phyloP scores from a whole-genome alignment of 2,113 vertebrate species.

The Bostrychus sinensis region DNA sequence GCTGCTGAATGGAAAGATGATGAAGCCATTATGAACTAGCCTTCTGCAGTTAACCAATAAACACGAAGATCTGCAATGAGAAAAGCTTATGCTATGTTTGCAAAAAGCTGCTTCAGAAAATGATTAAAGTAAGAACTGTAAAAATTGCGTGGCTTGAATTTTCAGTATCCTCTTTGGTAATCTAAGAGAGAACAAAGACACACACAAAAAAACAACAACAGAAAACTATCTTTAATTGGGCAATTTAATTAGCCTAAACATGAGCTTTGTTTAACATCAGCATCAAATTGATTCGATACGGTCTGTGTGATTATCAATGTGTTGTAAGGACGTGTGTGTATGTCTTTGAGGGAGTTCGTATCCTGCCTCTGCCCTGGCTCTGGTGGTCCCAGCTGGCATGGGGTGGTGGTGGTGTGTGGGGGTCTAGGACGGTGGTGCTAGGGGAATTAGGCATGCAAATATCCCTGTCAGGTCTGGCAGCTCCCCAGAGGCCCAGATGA shows the following conservation, averaged over 20 bases:
- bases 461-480: constrained; percentile 59
- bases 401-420: constrained; percentile 11
- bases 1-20: constrained; percentile 43
- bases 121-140: not conserved
- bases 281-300: constrained; percentile 73
- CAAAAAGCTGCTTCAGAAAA: not conserved
- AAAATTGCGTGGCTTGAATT: constrained; percentile 12
- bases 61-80: not conserved
- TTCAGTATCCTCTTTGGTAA: constrained; percentile 14
- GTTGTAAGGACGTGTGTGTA: constrained; percentile 13
- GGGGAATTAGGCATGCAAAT: constrained; percentile 78
- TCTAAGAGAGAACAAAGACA: constrained; percentile 40
- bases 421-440: not conserved
- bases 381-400: constrained; percentile 69
- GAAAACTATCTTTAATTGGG: constrained; percentile 47
- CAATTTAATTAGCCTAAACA: constrained; percentile 69
- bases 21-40: constrained; percentile 44
- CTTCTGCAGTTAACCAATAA: constrained; percentile 10
- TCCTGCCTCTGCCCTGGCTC: constrained; percentile 43
- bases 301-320: constrained; percentile 39
- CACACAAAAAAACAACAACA: not conserved
- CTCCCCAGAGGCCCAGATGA: constrained; percentile 65
- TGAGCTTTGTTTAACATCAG: constrained; percentile 69
- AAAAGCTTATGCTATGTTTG: not conserved
- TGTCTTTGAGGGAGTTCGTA: constrained; percentile 56